These are phyloP conservation scores for Lordiphosa clarofinis DNA, from an alignment of 1,140 invertebrate species.

Conservation along the genomic window DNA sequence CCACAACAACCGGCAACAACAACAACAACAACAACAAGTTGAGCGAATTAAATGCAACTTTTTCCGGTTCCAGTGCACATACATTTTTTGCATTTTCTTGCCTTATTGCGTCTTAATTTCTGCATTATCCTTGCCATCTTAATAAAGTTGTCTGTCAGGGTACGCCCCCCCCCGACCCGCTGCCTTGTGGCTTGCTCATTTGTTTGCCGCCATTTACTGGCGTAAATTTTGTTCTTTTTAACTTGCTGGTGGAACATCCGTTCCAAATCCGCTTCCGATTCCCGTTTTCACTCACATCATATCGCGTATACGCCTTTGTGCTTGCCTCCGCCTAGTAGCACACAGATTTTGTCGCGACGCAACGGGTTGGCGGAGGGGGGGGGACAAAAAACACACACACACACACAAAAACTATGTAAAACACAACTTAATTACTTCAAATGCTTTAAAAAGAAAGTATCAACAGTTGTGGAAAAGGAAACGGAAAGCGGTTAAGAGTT, in stretches of 20 bases:
- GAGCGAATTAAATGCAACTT: constrained; percentile 7
- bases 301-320: not conserved
- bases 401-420: too few species aligned
- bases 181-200: constrained; percentile 10
- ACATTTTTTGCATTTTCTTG: constrained; percentile 7
- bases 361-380: too few species aligned
- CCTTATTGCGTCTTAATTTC: constrained; percentile 46
- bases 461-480: too few species aligned
- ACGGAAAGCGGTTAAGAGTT: too few species aligned
- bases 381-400: too few species aligned
- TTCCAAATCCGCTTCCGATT: constrained; percentile 3
- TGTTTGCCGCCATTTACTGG: constrained; percentile 25
- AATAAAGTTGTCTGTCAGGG: constrained; percentile 50
- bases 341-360: too few species aligned
- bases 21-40: too few species aligned
- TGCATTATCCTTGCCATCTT: constrained; percentile 55
- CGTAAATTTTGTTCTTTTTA: not conserved
- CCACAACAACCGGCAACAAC: too few species aligned
- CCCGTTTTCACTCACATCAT: constrained; percentile 1
- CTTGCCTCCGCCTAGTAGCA: not conserved
- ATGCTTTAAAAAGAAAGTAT: too few species aligned
- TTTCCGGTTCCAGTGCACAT: not conserved
- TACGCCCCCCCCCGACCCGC: constrained; percentile 12
- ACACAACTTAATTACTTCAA: too few species aligned
- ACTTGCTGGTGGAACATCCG: not conserved